A percentile compares a stretch with the other conserved stretches of the same genome.
Evolutionary conservation across 2,113 vertebrate genomes (phyloP).

Genomic region (Galeopterus variegatus): DNA sequence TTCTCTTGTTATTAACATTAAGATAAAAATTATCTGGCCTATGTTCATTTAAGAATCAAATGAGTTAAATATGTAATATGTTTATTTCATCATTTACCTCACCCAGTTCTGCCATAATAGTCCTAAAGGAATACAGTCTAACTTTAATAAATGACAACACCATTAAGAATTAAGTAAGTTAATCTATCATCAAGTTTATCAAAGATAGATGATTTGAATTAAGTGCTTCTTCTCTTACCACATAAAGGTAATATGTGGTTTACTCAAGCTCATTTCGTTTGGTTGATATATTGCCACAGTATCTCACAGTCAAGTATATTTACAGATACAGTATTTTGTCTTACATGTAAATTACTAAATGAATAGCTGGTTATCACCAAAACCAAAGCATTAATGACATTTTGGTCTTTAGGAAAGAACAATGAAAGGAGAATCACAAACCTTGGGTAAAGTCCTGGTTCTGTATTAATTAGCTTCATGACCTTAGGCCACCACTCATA

Average conservation of each 20-base stretch:
- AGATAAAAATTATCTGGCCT: neutral
- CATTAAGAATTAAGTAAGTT: conserved; percentile 19
- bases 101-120: neutral
- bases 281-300: neutral
- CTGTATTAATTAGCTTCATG: neutral
- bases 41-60: neutral
- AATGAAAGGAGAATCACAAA: neutral
- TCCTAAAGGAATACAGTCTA: neutral
- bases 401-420: neutral
- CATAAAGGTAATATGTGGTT: neutral
- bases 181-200: neutral
- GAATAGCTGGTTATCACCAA: neutral
- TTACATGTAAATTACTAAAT: neutral
- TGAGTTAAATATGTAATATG: neutral
- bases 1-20: neutral
- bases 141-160: neutral
- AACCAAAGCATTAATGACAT: neutral
- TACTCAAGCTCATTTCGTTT: neutral
- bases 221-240: neutral
- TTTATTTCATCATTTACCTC: neutral
- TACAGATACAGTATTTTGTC: neutral
- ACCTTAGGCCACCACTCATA: neutral
- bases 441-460: neutral
- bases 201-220: conserved; percentile 3
- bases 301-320: neutral